Conservation (phyloP, 2,797 vertebrate genomes). For the Leucoraja ocellata region DNA sequence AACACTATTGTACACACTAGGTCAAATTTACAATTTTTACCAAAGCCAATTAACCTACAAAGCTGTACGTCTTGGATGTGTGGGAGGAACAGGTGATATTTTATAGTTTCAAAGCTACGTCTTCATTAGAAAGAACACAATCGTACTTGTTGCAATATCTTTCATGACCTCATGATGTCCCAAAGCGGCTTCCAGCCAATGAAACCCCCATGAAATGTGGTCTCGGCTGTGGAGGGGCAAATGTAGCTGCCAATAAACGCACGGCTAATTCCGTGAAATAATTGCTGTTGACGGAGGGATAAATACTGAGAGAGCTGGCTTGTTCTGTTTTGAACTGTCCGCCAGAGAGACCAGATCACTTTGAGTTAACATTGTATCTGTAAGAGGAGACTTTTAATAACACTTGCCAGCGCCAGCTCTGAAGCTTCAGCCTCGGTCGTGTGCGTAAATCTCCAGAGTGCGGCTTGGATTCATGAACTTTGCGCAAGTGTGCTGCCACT, state of each 20-base stretch:
- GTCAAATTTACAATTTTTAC: too few species aligned
- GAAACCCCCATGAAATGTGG: neutral
- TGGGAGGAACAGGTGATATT: neutral
- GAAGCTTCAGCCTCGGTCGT: neutral
- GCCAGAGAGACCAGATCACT: neutral
- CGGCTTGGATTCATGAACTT: neutral
- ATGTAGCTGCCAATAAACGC: neutral
- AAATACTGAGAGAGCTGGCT: neutral
- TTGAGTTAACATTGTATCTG: neutral
- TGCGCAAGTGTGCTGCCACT: neutral
- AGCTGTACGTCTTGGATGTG: too few species aligned
- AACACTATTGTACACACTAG: too few species aligned
- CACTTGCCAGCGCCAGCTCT: neutral
- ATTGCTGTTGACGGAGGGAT: neutral
- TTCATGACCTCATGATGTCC: neutral
- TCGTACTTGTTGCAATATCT: neutral
- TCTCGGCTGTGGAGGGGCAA: too few species aligned
- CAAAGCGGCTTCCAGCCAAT: neutral
- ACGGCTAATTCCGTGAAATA: neutral
- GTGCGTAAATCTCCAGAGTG: too few species aligned
- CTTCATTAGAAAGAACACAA: neutral
- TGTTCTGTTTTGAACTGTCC: neutral
- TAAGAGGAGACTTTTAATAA: neutral
- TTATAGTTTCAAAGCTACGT: neutral
- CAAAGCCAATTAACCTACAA: too few species aligned